Evolutionary conservation across 37 sponge, comb jelly and placozoan genomes (phyloP).

Genomic region (Cladorhizidae sp.): DNA sequence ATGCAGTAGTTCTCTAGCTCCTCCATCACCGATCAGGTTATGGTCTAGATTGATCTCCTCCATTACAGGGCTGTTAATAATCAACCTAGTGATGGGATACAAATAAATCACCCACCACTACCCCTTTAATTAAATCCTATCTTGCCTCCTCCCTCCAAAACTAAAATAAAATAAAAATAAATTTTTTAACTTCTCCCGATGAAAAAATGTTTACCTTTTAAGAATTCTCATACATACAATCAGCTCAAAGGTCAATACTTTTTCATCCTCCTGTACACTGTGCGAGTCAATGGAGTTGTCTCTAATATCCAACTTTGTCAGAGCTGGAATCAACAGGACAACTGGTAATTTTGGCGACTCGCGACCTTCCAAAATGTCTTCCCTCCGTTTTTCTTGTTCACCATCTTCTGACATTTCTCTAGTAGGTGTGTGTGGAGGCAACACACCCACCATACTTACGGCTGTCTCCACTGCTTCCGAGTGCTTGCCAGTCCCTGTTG

Average conservation of each 20-base stretch:
- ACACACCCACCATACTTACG: neutral
- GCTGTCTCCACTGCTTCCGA: neutral
- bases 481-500: neutral
- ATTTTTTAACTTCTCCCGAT: no score
- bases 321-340: neutral
- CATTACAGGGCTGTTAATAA: constrained; percentile 31
- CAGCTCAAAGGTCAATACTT: constrained; percentile 23
- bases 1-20: constrained; percentile 57
- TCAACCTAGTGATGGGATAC: constrained; percentile 31
- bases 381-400: neutral
- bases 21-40: constrained; percentile 72
- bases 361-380: neutral
- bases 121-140: no score
- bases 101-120: no score
- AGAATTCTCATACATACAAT: constrained; percentile 32
- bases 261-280: neutral
- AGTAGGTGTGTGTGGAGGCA: neutral
- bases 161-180: neutral
- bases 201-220: constrained; percentile 10
- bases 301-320: constrained; percentile 55
- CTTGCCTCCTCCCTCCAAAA: no score
- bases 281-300: constrained; percentile 57
- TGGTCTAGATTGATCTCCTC: constrained; percentile 61
- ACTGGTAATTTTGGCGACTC: neutral
- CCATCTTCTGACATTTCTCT: neutral